Conservation (phyloP, 30 jellyfish, hydroid and myxozoan species). For the Aurelia aurita region DNA sequence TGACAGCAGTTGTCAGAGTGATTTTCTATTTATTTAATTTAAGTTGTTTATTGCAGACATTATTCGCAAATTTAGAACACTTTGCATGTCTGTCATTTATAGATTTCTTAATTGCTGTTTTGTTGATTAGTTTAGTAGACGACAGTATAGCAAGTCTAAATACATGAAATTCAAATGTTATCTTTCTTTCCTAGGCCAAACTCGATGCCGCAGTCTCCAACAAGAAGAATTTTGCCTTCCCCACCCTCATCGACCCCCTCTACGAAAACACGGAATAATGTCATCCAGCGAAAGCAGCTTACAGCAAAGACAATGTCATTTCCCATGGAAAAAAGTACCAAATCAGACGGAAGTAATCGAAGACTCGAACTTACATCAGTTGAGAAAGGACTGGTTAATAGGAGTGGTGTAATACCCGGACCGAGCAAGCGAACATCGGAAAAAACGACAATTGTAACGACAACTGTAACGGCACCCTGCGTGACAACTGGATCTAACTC, state of each 20-base stretch:
- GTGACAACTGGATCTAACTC: slow-evolving; percentile 46
- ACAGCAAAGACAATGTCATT: slow-evolving; percentile 21
- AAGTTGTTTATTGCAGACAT: too few relatives aligned
- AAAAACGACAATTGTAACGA: not conserved
- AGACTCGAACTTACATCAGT: too few relatives aligned
- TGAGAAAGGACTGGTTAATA: not conserved
- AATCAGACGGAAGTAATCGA: not conserved
- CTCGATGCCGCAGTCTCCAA: not conserved
- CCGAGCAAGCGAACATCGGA: not conserved
- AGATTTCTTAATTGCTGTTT: too few relatives aligned
- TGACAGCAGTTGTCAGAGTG: too few relatives aligned
- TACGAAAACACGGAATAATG: slow-evolving; percentile 22
- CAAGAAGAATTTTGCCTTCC: slow-evolving; percentile 40
- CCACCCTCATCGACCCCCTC: slow-evolving; percentile 69
- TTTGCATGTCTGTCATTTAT: too few relatives aligned
- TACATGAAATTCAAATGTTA: not conserved
- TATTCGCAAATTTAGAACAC: too few relatives aligned
- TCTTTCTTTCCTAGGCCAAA: not conserved
- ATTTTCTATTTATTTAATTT: too few relatives aligned
- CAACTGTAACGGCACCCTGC: slow-evolving; percentile 37
- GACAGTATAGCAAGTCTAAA: too few relatives aligned
- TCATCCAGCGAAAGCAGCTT: slow-evolving; percentile 32
- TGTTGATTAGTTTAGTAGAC: too few relatives aligned
- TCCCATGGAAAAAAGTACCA: slow-evolving; percentile 7
- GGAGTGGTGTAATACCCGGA: not conserved